Evolutionary conservation across 2,113 vertebrate species (phyloP).

Genomic region (Micromys minutus): DNA sequence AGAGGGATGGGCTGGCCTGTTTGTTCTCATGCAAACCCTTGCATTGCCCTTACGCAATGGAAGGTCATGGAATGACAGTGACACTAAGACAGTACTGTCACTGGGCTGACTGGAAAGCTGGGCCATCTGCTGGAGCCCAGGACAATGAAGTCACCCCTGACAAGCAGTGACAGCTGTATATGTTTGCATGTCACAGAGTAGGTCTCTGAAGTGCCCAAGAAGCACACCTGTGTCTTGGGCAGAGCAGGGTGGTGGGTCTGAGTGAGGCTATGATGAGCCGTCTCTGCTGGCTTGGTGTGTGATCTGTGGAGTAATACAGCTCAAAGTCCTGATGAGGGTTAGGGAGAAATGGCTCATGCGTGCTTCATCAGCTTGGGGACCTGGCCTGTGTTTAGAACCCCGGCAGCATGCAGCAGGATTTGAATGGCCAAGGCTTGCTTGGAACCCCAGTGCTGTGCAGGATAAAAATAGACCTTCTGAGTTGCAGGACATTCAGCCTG

Average conservation of each 20-base stretch:
- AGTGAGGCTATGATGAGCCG: neutral
- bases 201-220: neutral
- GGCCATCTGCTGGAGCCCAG: neutral
- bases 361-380: neutral
- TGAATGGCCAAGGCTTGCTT: neutral
- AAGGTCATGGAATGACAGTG: neutral
- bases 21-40: neutral
- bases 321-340: too few species aligned
- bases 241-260: neutral
- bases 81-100: neutral
- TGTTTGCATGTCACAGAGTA: neutral
- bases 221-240: neutral
- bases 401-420: neutral
- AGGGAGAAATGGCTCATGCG: neutral
- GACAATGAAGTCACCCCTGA: neutral
- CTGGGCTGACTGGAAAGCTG: neutral
- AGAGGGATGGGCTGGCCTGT: neutral
- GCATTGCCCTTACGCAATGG: neutral
- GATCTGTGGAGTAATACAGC: neutral
- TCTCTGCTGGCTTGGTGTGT: neutral
- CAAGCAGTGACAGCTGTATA: neutral
- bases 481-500: neutral
- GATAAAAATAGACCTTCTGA: too few species aligned
- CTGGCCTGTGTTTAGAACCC: neutral
- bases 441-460: neutral